Percentiles rank a stretch among this genome's conserved stretches.
Evolutionary conservation across 2,797 vertebrate species (phyloP).

Genomic region (Cyprinella venusta): DNA sequence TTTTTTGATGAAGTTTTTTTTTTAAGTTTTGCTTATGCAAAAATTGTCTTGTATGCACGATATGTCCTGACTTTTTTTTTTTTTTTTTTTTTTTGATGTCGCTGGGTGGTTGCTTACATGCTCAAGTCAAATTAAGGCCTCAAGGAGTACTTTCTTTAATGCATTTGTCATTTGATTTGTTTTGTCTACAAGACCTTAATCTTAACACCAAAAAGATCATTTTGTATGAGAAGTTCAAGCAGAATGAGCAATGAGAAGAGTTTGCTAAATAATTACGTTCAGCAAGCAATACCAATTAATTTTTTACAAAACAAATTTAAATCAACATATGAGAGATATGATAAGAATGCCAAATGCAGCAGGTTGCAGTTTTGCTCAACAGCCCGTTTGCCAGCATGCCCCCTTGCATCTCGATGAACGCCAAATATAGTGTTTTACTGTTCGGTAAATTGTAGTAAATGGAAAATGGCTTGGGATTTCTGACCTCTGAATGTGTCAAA

Average conservation of each 20-base stretch:
- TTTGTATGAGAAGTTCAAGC: neutral
- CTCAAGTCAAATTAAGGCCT: neutral
- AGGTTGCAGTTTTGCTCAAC: constrained; percentile 18
- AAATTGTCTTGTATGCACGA: neutral
- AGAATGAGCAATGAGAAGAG: neutral
- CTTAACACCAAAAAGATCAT: neutral
- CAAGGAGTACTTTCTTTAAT: neutral
- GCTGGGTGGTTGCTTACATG: neutral
- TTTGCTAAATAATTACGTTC: neutral
- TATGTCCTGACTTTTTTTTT: neutral
- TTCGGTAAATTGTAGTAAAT: constrained; percentile 47
- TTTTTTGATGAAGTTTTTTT: no score
- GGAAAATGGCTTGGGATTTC: constrained; percentile 45
- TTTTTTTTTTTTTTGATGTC: neutral
- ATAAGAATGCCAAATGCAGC: neutral
- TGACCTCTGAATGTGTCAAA: constrained; percentile 49
- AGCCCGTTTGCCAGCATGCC: constrained; percentile 8
- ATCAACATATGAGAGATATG: neutral
- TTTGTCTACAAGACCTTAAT: neutral
- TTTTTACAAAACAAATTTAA: neutral
- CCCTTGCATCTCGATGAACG: neutral
- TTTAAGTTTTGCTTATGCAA: no score
- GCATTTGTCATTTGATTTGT: neutral
- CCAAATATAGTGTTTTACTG: constrained; percentile 54
- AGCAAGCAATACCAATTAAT: neutral